These are phyloP conservation scores for Etheostoma cragini DNA, from an alignment of 2,113 vertebrate genomes.

Conservation along the genomic window DNA sequence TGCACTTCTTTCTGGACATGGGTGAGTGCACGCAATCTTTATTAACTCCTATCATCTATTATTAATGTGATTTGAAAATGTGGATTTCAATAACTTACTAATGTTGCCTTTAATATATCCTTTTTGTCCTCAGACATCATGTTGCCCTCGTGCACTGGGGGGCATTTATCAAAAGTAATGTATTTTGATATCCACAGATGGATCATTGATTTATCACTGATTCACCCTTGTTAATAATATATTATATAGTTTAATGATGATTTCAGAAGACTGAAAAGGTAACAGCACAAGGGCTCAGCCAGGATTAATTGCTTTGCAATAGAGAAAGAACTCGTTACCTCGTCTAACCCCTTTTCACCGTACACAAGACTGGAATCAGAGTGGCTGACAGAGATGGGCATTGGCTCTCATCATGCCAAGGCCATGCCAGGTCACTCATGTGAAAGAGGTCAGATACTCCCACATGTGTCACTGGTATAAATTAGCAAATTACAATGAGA, in stretches of 20 bases:
- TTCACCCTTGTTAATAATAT: slow-evolving; percentile 10
- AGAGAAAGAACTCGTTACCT: slow-evolving; percentile 1
- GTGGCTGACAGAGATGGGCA: slow-evolving; percentile 37
- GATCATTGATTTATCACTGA: slow-evolving; percentile 17
- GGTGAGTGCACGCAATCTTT: slow-evolving; percentile 87
- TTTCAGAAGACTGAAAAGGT: slow-evolving; percentile 29
- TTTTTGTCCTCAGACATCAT: slow-evolving; percentile 47
- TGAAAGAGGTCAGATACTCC: slow-evolving; percentile 70
- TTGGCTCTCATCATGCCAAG: slow-evolving; percentile 55
- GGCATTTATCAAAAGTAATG: slow-evolving; percentile 24
- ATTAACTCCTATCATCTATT: slow-evolving; percentile 70
- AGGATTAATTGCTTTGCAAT: slow-evolving; percentile 20
- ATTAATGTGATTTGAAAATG: slow-evolving; percentile 63
- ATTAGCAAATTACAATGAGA: slow-evolving; percentile 51
- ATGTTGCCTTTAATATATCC: slow-evolving; percentile 55
- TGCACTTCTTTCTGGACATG: slow-evolving; percentile 86
- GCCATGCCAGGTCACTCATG: slow-evolving; percentile 69
- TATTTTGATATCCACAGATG: slow-evolving; percentile 18
- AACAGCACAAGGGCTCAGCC: neutral
- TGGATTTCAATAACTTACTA: slow-evolving; percentile 71
- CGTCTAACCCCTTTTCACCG: slow-evolving; percentile 25
- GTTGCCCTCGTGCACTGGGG: slow-evolving; percentile 40
- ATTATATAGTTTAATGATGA: neutral
- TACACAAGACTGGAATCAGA: slow-evolving; percentile 17
- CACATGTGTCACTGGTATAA: slow-evolving; percentile 51